Percentiles rank a stretch among this genome's conserved stretches.
Conservation (phyloP, 2,888 invertebrate genomes). For the Aphidoletes aphidimyza region DNA sequence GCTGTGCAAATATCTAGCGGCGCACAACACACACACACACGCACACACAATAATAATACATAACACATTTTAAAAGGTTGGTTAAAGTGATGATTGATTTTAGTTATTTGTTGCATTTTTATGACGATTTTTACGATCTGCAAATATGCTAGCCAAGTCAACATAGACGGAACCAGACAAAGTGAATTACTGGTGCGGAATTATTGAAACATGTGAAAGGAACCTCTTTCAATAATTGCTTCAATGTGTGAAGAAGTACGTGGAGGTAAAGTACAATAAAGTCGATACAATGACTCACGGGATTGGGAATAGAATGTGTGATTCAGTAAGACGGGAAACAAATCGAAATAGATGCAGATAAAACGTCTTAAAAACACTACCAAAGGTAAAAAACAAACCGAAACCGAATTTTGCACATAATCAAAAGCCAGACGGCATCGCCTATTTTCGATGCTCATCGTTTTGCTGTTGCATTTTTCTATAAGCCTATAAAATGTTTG, state of each 20-base stretch:
- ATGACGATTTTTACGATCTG: slow-evolving; percentile 13
- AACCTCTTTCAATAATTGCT: no score
- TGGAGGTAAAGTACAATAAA: no score
- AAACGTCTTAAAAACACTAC: background rate
- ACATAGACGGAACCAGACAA: background rate
- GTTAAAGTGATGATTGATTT: slow-evolving; percentile 52
- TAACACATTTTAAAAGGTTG: slow-evolving; percentile 12
- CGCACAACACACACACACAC: background rate
- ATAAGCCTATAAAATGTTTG: background rate
- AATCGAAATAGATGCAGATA: no score
- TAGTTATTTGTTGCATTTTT: background rate
- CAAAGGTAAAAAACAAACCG: background rate
- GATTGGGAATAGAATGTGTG: no score
- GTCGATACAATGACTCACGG: no score
- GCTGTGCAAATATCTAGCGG: background rate
- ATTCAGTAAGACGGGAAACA: no score
- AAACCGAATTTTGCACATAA: no score
- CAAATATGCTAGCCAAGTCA: background rate
- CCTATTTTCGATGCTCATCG: background rate
- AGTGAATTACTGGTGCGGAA: background rate
- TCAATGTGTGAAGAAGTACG: no score
- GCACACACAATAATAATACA: no score
- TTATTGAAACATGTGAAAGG: no score
- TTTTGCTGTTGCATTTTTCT: background rate
- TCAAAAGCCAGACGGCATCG: slow-evolving; percentile 26